Conservation (phyloP, 35 echinoderm and acorn worm species). For the Diadema setosum region DNA sequence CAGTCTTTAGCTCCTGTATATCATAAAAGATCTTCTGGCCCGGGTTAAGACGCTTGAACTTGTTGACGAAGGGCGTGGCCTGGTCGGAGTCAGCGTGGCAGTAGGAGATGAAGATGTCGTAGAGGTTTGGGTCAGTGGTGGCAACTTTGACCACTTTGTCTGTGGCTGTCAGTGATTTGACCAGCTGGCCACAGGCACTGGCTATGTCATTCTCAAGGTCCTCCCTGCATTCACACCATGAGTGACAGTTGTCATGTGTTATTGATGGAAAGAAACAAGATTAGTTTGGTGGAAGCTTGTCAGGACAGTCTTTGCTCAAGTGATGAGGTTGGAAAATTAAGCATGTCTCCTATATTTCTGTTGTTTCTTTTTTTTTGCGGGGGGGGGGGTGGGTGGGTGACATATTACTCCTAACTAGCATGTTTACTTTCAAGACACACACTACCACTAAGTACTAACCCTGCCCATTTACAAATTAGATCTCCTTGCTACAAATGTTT, state of each 20-base stretch:
- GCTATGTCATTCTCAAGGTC: background rate
- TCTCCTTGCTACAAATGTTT: no score
- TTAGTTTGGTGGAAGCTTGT: no score
- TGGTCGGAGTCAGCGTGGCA: constrained; percentile 67
- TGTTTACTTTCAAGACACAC: no score
- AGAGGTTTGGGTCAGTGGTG: constrained; percentile 36
- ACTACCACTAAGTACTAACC: no score
- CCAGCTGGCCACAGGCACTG: constrained; percentile 44
- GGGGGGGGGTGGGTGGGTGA: no score
- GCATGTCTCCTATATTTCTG: no score
- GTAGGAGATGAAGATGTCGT: constrained; percentile 96
- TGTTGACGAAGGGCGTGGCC: constrained; percentile 54
- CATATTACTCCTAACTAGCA: no score
- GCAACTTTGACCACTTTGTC: background rate
- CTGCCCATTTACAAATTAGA: no score
- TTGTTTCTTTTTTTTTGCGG: no score
- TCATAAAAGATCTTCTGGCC: constrained; percentile 65
- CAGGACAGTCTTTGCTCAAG: no score
- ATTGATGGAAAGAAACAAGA: background rate
- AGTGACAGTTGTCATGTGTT: background rate
- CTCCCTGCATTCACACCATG: no score
- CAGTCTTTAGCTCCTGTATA: constrained; percentile 77
- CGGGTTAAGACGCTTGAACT: constrained; percentile 10
- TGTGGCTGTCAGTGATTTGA: constrained; percentile 26
- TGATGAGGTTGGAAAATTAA: no score